phyloP scores from a whole-genome alignment of 2,888 invertebrate species.

The Cephus runcator region DNA sequence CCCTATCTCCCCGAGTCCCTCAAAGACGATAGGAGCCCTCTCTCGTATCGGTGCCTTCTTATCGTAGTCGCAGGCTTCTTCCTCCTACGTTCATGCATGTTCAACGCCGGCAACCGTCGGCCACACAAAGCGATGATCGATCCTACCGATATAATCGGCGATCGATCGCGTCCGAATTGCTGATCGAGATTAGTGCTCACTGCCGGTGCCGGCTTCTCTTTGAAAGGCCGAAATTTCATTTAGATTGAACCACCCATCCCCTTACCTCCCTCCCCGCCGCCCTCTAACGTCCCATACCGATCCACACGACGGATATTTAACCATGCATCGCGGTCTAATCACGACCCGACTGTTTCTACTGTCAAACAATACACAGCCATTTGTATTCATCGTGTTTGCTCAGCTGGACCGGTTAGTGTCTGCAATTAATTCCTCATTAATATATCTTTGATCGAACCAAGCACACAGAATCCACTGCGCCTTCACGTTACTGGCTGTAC shows the following conservation, averaged over 20 bases:
- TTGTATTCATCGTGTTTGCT: neutral
- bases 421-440: neutral
- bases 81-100: neutral
- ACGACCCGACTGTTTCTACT: neutral
- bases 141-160: constrained; percentile 1
- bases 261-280: neutral
- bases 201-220: neutral
- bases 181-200: neutral
- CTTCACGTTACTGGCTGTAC: no score
- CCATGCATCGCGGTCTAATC: neutral
- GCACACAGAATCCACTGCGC: neutral
- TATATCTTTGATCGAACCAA: neutral
- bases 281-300: neutral
- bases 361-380: neutral
- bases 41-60: neutral
- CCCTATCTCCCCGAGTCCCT: neutral
- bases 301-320: neutral
- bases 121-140: neutral
- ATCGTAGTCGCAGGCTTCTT: neutral
- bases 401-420: neutral
- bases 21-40: neutral
- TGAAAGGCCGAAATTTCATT: constrained; percentile 2
- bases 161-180: constrained; percentile 3
- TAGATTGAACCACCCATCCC: neutral
- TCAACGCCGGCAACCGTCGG: neutral